Evolutionary conservation across 1,140 invertebrate genomes (phyloP), one percentile per base, ranked within the genome.

Genomic region (Anagrus nilaparvatae): DNA sequence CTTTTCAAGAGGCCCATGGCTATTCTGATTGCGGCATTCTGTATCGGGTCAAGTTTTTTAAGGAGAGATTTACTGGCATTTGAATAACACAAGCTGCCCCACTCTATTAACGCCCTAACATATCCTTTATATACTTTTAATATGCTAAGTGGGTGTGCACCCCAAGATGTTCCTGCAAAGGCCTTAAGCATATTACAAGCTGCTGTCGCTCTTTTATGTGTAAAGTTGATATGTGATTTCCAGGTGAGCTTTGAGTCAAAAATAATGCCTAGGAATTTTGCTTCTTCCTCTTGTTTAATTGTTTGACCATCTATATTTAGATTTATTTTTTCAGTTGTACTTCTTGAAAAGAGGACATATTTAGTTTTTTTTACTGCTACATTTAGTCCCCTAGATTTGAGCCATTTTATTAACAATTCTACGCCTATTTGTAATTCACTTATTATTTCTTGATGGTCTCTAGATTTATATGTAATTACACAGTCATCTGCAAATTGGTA

Each of bases 161-260:
- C n/a, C n/a, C n/a, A n/a, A n/a, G n/a, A n/a, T n/a, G n/a, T n/a
- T n/a, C n/a, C n/a, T n/a, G n/a, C n/a, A n/a, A n/a, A n/a, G n/a
- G n/a, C n/a, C n/a, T n/a, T n/a, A n/a, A n/a, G n/a, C n/a, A n/a
- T n/a, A n/a, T n/a, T n/a, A n/a, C n/a, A n/a, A n/a, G n/a, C n/a
- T n/a, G n/a, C n/a, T n/a, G n/a, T n/a, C n/a, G n/a, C n/a, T n/a
- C n/a, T n/a, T n/a, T n/a, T n/a, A n/a, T n/a, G n/a, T n/a, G n/a
- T n/a, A n/a, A n/a, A n/a, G n/a, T n/a, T n/a, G n/a, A 32, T 28
- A 28, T 44, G 43, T 3, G 18, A 8, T 8, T 9, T 10, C 46
- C 47, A 49, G 13, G 44, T 49, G 8, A 52, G 10, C 36, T 47
- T 52, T 5, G 35, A 32, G 28, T 52, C 48, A 3, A 52, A 13